These are phyloP conservation scores for Seira sanloemensis DNA, from an alignment of 2,888 invertebrate species.

Conservation along the genomic window DNA sequence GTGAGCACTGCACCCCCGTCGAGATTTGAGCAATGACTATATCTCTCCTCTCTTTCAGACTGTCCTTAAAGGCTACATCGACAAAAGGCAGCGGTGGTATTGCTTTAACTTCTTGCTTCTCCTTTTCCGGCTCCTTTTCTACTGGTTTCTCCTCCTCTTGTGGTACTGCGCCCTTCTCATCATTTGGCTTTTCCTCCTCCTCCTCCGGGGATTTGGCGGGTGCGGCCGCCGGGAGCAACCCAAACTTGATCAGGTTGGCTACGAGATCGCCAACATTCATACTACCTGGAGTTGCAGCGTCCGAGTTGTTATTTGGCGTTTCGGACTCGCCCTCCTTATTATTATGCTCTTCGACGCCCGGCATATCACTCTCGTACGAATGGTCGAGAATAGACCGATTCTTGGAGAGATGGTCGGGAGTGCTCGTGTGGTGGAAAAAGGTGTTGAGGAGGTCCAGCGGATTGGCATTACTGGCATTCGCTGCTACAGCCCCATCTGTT, in stretches of 20 bases:
- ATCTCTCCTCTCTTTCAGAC: conserved; percentile 67
- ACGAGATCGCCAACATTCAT: conserved; percentile 84
- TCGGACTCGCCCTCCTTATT: conserved; percentile 43
- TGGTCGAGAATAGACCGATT: conserved; percentile 18
- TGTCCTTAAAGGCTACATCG: conserved; percentile 67
- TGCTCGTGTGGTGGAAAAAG: conserved; percentile 76
- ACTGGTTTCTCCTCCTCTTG: conserved; percentile 34
- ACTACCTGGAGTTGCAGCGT: not conserved
- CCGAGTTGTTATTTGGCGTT: not conserved
- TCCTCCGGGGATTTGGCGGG: not conserved
- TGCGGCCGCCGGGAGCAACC: conserved; percentile 80
- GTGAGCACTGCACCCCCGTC: conserved; percentile 96
- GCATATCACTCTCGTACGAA: conserved; percentile 66
- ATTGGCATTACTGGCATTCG: conserved; percentile 37
- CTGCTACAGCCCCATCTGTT: not conserved
- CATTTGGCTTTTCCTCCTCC: conserved; percentile 49
- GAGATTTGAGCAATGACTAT: conserved; percentile 79
- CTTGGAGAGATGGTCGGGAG: conserved; percentile 73
- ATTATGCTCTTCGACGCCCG: conserved; percentile 41
- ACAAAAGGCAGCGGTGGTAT: conserved; percentile 69
- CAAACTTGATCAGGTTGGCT: conserved; percentile 89
- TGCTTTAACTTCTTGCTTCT: conserved; percentile 44
- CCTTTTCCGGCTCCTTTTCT: conserved; percentile 27
- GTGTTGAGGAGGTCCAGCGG: conserved; percentile 82
- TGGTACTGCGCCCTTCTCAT: conserved; percentile 68